Evolutionary conservation across 2,888 invertebrate genomes (phyloP), one percentile per base, ranked within the genome.

Genomic region (Octonoba sinensis): DNA sequence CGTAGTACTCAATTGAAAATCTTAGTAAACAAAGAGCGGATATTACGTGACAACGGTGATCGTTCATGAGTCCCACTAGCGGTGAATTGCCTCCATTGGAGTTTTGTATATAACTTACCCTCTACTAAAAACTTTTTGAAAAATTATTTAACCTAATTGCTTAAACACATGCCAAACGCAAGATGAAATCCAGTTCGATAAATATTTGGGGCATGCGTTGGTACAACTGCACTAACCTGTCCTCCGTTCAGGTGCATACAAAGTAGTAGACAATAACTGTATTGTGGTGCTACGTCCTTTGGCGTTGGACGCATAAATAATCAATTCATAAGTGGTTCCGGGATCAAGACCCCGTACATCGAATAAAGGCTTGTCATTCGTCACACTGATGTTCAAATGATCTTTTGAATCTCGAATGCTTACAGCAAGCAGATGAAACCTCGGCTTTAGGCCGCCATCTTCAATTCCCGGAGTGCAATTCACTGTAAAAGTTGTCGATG

Each of bases 401-500:
- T 94, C 90, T 90, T 88, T 91, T 91, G 93, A 91, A 44, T 72
- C 74, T 85, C 93, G 93, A 13, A 86, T 73, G 70, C 87, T 87
- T 67, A 92, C 90, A 44, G 96, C 93, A 90, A 96, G 95, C 27
- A 96, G 89, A 78, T 94, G 91, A 88, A 96, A 96, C 3, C 93
- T 92, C 88, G 96, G 96, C 1, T 93, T 93, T 87, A 96, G 91
- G 8, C 96, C 96, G 8, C 96, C 96, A 88, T 96, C 95, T 20
- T 82, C 71, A 89, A 96, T 96, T 0, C 96, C 96, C 88, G 95
- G 95, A 11, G 92, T 91, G 87, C 96, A 96, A 84, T 93, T 92
- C 75, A 96, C 91, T 51, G 93, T 92, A 86, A 96, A 93, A 12
- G 95, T 94, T 57, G 93, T 93, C 87, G 94, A 92, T 3, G 95